These are phyloP conservation scores for Acleris literana DNA, from an alignment of 2,888 invertebrate species.

Conservation along the genomic window DNA sequence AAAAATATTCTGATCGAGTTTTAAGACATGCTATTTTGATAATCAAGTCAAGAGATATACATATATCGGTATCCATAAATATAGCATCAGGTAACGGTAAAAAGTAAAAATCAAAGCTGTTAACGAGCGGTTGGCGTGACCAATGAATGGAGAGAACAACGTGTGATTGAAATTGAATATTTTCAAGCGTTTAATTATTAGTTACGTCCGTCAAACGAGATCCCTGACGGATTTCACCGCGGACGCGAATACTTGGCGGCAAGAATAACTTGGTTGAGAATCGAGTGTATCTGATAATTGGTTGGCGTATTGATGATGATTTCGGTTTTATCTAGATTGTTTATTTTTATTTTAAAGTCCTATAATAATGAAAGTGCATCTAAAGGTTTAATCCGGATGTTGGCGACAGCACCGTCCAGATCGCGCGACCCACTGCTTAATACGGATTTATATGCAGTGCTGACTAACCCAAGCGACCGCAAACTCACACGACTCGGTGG, in stretches of 20 bases:
- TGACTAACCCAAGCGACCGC: no score
- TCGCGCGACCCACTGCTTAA: no score
- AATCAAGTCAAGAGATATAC: conserved; percentile 11
- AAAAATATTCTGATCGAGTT: conserved; percentile 3
- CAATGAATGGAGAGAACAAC: conserved; percentile 47
- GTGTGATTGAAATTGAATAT: conserved; percentile 53
- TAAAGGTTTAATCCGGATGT: no score
- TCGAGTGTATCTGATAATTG: conserved; percentile 10
- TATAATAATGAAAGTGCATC: no score
- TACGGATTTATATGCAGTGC: no score
- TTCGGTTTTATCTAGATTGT: no score
- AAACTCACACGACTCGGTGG: no score
- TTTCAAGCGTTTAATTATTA: conserved; percentile 51
- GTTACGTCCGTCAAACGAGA: conserved; percentile 44
- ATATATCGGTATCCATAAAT: conserved; percentile 34
- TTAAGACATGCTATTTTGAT: conserved; percentile 6
- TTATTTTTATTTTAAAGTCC: no score
- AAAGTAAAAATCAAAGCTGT: conserved; percentile 39
- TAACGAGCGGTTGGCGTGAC: conserved; percentile 55
- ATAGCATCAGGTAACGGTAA: conserved; percentile 35
- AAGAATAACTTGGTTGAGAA: background rate
- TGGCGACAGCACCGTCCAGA: no score
- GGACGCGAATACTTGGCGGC: conserved; percentile 23
- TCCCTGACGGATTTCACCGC: conserved; percentile 47
- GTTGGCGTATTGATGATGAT: conserved; percentile 3